Conservation (phyloP, 2,797 vertebrate species). For the Macropus fuliginosus region DNA sequence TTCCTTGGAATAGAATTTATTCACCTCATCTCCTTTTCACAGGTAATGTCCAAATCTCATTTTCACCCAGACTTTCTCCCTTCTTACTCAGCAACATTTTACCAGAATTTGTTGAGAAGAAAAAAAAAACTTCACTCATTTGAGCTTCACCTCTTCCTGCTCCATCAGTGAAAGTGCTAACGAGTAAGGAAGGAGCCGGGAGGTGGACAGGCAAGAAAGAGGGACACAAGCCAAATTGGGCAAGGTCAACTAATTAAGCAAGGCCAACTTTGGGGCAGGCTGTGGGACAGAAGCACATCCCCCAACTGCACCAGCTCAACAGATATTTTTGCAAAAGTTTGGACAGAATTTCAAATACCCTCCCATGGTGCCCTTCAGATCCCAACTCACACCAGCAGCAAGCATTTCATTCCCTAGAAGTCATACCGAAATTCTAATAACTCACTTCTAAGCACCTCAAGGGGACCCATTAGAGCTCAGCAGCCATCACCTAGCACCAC, state of each 20-base stretch:
- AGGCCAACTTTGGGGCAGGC: background rate
- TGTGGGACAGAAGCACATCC: constrained; percentile 5
- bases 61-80: background rate
- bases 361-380: constrained; percentile 21
- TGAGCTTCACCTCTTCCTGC: constrained; percentile 3
- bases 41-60: constrained; percentile 3
- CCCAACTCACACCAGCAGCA: constrained; percentile 15
- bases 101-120: background rate
- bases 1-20: background rate
- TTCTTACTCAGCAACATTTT: constrained; percentile 1
- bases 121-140: constrained; percentile 2
- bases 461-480: background rate
- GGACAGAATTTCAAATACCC: constrained; percentile 15
- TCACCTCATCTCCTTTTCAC: background rate
- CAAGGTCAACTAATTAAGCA: background rate
- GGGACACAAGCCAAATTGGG: background rate
- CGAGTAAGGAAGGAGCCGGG: background rate
- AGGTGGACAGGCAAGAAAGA: background rate
- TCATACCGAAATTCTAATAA: constrained; percentile 37
- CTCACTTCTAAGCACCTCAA: constrained; percentile 30
- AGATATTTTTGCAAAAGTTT: constrained; percentile 31
- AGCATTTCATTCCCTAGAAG: constrained; percentile 36
- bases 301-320: background rate
- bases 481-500: background rate
- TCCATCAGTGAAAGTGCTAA: background rate